These are phyloP conservation scores for Bombus confusus DNA, from an alignment of 1,140 invertebrate genomes.

Conservation along the genomic window DNA sequence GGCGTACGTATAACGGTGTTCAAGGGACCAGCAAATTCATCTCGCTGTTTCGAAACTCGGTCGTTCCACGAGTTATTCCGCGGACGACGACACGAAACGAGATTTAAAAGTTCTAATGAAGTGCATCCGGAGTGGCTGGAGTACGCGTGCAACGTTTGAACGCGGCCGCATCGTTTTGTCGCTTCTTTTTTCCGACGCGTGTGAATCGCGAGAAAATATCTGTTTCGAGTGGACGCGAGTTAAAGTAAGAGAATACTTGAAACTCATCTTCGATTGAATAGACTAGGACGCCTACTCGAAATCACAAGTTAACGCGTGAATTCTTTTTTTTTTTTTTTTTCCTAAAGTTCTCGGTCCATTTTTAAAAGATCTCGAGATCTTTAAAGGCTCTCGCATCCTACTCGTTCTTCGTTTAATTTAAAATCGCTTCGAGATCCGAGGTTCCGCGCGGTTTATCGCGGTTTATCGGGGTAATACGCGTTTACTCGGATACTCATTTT, in stretches of 20 bases:
- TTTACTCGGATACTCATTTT: background rate
- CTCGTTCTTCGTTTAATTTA: background rate
- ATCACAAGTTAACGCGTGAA: background rate
- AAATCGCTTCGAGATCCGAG: background rate
- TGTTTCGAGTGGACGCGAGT: background rate
- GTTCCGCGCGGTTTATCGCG: background rate
- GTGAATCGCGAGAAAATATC: constrained; percentile 12
- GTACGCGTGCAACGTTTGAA: constrained; percentile 24
- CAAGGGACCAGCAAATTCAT: constrained; percentile 65
- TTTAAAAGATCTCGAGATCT: background rate
- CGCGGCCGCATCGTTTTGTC: constrained; percentile 32
- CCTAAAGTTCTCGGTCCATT: background rate
- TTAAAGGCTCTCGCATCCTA: background rate
- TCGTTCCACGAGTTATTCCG: constrained; percentile 48
- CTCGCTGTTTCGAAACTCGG: constrained; percentile 49
- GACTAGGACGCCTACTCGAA: background rate
- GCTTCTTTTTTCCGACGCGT: background rate
- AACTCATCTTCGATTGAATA: background rate
- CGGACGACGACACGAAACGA: constrained; percentile 52
- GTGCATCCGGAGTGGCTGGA: constrained; percentile 41
- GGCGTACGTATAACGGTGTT: constrained; percentile 59
- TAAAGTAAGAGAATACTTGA: background rate
- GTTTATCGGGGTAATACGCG: background rate
- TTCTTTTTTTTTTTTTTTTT: background rate
- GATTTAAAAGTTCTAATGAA: constrained; percentile 69